A percentile compares a stretch with the other conserved stretches of the same genome.
Conservation (phyloP, 2,113 vertebrate species). For the Pseudorasbora parva region DNA sequence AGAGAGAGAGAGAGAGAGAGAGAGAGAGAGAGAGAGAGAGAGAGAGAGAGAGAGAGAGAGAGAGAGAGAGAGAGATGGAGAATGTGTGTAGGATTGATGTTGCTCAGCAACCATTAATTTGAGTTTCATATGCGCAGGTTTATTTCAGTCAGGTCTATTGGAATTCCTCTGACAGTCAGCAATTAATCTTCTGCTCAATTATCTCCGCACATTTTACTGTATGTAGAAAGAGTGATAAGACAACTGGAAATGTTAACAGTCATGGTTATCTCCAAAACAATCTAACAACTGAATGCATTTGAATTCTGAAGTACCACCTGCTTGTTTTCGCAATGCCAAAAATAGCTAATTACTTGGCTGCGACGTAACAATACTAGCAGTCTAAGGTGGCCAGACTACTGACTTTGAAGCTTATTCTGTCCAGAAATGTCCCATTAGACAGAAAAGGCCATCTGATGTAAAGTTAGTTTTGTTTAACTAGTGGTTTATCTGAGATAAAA, state of each 20-base stretch:
- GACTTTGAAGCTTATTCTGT: neutral
- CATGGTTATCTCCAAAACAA: conserved; percentile 4
- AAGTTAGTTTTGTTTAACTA: neutral
- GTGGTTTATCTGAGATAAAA: neutral
- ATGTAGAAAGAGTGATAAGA: conserved; percentile 26
- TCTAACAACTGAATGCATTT: neutral
- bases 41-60: neutral
- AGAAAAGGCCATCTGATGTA: neutral
- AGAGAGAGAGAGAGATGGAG: neutral
- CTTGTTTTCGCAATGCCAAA: neutral
- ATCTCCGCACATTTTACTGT: conserved; percentile 37
- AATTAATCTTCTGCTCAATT: conserved; percentile 50
- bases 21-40: no score
- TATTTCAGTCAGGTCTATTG: conserved; percentile 39
- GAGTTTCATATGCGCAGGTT: conserved; percentile 40
- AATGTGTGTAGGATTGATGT: conserved; percentile 48
- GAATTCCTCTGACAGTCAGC: conserved; percentile 45
- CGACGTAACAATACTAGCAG: neutral
- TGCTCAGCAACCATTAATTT: conserved; percentile 58
- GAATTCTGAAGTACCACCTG: neutral
- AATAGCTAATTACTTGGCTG: neutral
- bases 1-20: neutral
- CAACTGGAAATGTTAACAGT: neutral
- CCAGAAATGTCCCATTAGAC: neutral
- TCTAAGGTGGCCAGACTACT: neutral